Base-by-base conservation (phyloP, 2,113 vertebrate species). In the Triplophysa tibetana region DNA sequence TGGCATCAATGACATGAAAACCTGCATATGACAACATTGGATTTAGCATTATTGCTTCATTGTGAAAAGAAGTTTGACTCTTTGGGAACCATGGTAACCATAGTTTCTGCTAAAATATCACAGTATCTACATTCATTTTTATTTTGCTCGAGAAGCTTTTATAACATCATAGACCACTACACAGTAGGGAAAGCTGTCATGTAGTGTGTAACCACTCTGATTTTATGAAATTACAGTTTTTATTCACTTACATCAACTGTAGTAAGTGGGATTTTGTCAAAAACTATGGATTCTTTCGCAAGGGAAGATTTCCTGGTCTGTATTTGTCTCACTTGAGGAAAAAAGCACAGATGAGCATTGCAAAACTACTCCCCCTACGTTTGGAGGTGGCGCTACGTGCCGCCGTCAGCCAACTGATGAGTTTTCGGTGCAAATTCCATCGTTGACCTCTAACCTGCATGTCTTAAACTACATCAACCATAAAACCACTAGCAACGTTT, bases 391-490 rank as follows among this genome's bases (percentile, higher is more conserved):
- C 9, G 68, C 50, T 33, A 58, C 48, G 6, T 52, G 45, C 16
- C n/a, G n/a, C 50, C 29, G 29, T 33, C 29, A 33, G 29, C 29
- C 29, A 38, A 38, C 33, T 6, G 33, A 38, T 38, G 29, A 72
- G 26, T 23, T 60, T 70, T 14, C 21, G 12, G 14, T 4, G 50
- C 65, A 70, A 26, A 19, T 45, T 45, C n/a, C 38, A 45, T 62
- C 24, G n/a, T 65, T 56, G 29, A 50, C 13, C 61, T 77, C 38
- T 66, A 50, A 63, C 66, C 38, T 81, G 83, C 83, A 79, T 70
- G 80, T 75, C 41, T 84, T 60, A 68, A 63, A 41, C 70, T 66
- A 41, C 72, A 60, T 14, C 70, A 21, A 48, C 65, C 75, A 43
- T 73, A 75, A 38, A 75, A 58, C 75, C 76, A 70, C 69, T 63